phyloP scores from a whole-genome alignment of 2,797 vertebrate genomes.

The Protonibea diacanthus region DNA sequence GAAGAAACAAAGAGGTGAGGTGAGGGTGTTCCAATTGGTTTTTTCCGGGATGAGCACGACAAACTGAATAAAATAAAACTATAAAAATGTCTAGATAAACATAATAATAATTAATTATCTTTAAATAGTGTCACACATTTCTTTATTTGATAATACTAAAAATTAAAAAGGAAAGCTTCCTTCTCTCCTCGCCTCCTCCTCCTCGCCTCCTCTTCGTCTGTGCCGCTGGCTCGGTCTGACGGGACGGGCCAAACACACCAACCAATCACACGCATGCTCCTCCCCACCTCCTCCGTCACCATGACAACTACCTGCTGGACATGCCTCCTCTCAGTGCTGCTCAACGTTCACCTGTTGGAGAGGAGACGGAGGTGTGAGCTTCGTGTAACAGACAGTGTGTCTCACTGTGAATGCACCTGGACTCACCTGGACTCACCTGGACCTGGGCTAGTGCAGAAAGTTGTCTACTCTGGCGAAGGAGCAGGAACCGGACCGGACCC shows the following conservation, averaged over 20 bases:
- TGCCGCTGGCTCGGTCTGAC: slow-evolving; percentile 70
- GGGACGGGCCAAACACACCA: slow-evolving; percentile 81
- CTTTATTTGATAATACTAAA: slow-evolving; percentile 91
- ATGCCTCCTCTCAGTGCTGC: slow-evolving; percentile 84
- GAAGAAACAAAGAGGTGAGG: slow-evolving; percentile 54
- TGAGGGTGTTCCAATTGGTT: slow-evolving; percentile 64
- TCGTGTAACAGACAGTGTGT: too few relatives aligned
- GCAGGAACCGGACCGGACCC: slow-evolving; percentile 95
- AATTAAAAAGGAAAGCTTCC: slow-evolving; percentile 87
- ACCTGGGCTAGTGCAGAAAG: slow-evolving; percentile 96
- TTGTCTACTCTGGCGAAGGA: slow-evolving; percentile 99
- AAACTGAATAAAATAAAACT: slow-evolving; percentile 82
- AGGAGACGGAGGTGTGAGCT: slow-evolving; percentile 29
- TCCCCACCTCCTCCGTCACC: slow-evolving; percentile 66
- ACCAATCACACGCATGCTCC: slow-evolving; percentile 84
- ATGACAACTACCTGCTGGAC: slow-evolving; percentile 84
- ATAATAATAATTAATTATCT: slow-evolving; percentile 88
- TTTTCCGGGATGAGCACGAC: slow-evolving; percentile 86
- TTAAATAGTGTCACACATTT: slow-evolving; percentile 92
- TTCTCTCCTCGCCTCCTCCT: slow-evolving; percentile 70
- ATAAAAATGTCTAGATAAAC: slow-evolving; percentile 87
- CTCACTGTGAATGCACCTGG: too few relatives aligned
- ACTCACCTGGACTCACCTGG: slow-evolving; percentile 78
- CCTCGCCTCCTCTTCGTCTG: slow-evolving; percentile 13
- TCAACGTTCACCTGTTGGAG: slow-evolving; percentile 81